Percentiles rank a stretch among this genome's conserved stretches.
phyloP scores from a whole-genome alignment of 2,888 invertebrate genomes.

The Dione juno region DNA sequence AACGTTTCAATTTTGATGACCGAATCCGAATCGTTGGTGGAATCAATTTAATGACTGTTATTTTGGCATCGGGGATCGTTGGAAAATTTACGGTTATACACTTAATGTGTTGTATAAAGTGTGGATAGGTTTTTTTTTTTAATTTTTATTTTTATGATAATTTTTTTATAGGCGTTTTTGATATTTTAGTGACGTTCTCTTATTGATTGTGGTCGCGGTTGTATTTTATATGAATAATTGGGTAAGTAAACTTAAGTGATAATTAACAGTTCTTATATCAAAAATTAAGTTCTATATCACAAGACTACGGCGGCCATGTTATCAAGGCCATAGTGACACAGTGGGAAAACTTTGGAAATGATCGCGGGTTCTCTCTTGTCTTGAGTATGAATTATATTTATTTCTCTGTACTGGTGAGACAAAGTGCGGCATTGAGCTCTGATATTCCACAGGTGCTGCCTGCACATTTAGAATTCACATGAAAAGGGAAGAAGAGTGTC shows the following conservation, averaged over 20 bases:
- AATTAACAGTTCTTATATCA: neutral
- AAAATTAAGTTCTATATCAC: too few species aligned
- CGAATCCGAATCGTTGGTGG: constrained; percentile 36
- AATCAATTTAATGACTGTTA: constrained; percentile 40
- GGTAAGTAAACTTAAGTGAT: neutral
- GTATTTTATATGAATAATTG: neutral
- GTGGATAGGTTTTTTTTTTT: neutral
- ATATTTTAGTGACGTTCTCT: neutral
- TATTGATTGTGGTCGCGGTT: neutral
- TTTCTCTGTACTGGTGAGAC: too few species aligned
- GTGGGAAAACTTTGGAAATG: too few species aligned
- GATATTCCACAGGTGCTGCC: neutral
- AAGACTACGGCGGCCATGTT: too few species aligned
- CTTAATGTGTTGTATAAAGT: neutral
- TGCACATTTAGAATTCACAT: too few species aligned
- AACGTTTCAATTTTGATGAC: constrained; percentile 56
- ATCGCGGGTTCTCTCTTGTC: too few species aligned
- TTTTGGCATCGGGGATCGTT: constrained; percentile 31
- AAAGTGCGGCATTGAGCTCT: neutral
- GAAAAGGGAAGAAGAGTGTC: neutral
- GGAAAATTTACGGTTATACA: constrained; percentile 21
- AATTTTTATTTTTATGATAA: neutral
- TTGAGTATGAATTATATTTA: too few species aligned
- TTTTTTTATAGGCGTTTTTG: neutral
- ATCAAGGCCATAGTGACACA: too few species aligned